Conservation (phyloP, 2,797 vertebrate genomes). For the Coendou prehensilis region DNA sequence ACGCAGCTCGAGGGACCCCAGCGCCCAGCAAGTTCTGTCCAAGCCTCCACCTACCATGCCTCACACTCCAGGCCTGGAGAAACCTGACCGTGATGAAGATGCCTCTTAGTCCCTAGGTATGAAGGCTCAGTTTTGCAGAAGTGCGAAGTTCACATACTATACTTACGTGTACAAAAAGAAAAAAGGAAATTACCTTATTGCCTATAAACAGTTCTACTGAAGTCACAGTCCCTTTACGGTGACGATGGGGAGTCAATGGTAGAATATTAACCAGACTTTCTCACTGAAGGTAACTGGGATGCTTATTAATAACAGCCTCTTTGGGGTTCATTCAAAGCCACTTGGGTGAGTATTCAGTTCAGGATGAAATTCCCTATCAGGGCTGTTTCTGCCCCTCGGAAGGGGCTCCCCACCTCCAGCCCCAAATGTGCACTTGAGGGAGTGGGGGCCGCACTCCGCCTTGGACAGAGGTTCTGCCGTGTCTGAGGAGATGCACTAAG, state of each 20-base stretch:
- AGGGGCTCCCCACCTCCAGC: neutral
- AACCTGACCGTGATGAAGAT: neutral
- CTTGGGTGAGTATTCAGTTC: neutral
- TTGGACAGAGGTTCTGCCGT: accelerated
- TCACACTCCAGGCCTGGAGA: neutral
- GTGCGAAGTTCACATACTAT: neutral
- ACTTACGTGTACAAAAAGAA: neutral
- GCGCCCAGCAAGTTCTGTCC: neutral
- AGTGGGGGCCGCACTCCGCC: too few species aligned
- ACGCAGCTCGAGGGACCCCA: accelerated
- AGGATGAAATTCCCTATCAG: neutral
- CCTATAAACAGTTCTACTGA: neutral
- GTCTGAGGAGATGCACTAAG: neutral
- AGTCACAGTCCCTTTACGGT: neutral
- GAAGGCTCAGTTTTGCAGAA: neutral
- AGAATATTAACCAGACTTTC: neutral
- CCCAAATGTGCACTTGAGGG: too few species aligned
- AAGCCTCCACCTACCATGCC: accelerated
- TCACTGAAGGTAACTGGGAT: neutral
- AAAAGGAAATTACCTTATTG: neutral
- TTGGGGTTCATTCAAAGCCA: neutral
- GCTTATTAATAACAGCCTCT: neutral
- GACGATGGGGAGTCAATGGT: neutral
- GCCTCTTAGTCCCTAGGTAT: neutral
- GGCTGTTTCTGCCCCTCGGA: neutral